A percentile compares a stretch with the other conserved stretches of the same genome.
phyloP scores from a whole-genome alignment of 2,888 invertebrate species.

The Melikaiella ostensackeni region DNA sequence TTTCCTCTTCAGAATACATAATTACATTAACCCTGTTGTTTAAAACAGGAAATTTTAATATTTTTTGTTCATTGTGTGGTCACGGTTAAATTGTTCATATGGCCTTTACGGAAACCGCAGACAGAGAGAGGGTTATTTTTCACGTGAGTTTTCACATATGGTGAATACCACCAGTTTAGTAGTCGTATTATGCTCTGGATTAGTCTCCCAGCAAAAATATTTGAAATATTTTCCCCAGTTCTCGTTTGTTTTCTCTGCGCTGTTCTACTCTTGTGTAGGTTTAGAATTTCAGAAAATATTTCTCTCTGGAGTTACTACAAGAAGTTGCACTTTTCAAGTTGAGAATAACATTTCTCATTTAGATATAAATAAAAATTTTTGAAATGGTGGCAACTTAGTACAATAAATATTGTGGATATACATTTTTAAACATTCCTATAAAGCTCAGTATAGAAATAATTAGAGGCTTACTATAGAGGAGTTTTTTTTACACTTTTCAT shows the following conservation, averaged over 20 bases:
- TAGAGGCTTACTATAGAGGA: neutral
- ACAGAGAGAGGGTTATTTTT: slow-evolving; percentile 56
- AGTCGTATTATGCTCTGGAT: slow-evolving; percentile 53
- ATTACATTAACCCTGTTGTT: too few relatives aligned
- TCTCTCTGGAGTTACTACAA: slow-evolving; percentile 4
- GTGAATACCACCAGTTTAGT: slow-evolving; percentile 16
- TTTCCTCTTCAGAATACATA: too few relatives aligned
- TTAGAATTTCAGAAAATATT: slow-evolving; percentile 26
- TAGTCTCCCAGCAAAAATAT: slow-evolving; percentile 66
- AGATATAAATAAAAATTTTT: too few relatives aligned
- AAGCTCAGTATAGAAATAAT: too few relatives aligned
- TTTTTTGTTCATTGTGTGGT: neutral
- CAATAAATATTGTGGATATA: neutral
- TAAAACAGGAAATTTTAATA: too few relatives aligned
- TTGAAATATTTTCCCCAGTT: slow-evolving; percentile 60
- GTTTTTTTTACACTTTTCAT: neutral
- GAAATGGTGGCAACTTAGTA: neutral
- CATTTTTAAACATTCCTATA: too few relatives aligned
- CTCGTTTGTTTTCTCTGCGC: slow-evolving; percentile 48
- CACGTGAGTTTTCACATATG: slow-evolving; percentile 60
- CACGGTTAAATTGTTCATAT: slow-evolving; percentile 6
- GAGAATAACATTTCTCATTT: neutral
- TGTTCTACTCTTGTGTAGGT: neutral
- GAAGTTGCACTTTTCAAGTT: slow-evolving; percentile 16
- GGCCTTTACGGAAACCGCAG: slow-evolving; percentile 7